Evolutionary conservation across 2,888 invertebrate genomes (phyloP), one percentile per base, ranked within the genome.

Genomic region (Linhomoeus sp.): DNA sequence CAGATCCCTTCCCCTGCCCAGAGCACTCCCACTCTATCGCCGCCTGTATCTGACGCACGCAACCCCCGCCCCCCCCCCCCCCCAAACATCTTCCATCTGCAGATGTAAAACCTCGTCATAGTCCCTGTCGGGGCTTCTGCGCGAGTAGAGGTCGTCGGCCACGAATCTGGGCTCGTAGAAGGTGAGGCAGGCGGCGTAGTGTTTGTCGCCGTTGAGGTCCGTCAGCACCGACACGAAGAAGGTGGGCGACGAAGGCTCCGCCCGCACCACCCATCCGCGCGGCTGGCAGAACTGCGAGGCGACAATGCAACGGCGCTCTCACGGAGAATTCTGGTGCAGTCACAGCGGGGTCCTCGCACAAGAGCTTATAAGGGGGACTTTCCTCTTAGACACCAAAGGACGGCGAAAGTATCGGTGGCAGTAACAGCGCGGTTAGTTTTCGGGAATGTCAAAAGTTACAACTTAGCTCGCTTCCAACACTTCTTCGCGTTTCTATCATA

Each of bases 211-310:
- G 69, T 90, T 86, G 62, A 88, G 83, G 71, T 94, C 90, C 51
- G 94, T 94, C 60, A 94, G 75, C 51, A 92, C 90, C 41, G 87
- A 86, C 57, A 90, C 83, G 72, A 88, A 92, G 74, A 86, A 94
- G 61, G 81, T 77, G 17, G 94, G 92, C 67, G 87, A 86, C 67
- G 81, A 81, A 51, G 85, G 77, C 70, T 84, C 83, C 52, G 80
- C 80, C 29, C 86, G 85, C 53, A 92, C 73, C 50, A 78, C 76
- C 92, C 94, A 94, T 75, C 88, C 87, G 73, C 83, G 80, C n/a
- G 94, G 94, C 69, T 94, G 92, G 69, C 94, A 94, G 72, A 94
- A 92, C 88, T 90, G 70, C 24, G 61, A 55, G 19, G 63, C 64
- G 23, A 23, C 9, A 7, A 19, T 7, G 7, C 14, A 7, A n/a